Evolutionary conservation across 2,797 vertebrate genomes (phyloP), one percentile per base, ranked within the genome.

Genomic region (Myripristis jacobus): DNA sequence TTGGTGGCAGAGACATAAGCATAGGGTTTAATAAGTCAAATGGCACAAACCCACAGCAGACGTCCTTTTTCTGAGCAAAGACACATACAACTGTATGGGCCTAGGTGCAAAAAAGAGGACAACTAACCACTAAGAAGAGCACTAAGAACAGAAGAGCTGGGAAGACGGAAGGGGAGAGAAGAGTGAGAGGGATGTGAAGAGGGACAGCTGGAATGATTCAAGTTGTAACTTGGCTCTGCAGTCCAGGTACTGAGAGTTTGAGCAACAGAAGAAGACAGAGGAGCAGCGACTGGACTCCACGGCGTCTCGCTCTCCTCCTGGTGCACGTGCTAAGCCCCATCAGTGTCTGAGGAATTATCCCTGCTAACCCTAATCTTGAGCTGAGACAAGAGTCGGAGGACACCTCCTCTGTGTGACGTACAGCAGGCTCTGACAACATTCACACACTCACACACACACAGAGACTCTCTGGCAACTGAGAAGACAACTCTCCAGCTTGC

Each of bases 311-410:
- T 58, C 38, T 63, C n/a, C 21, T 19, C 41, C 16, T 24, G 0
- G n/a, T 80, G 47, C 48, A 36, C 36, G 6, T 53, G 61, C 77
- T 56, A 48, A 68, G 24, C 6, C 9, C 64, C 67, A 70, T 64
- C 74, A 48, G 55, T 6, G 58, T 52, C 57, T 74, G 58, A 83
- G 77, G 73, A 80, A 36, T 87, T 59, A 80, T 38, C 65, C 56
- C 22, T 70, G 48, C 64, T 48, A 51, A 63, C 38, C 46, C 55
- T 84, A 81, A 84, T 85, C 75, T 75, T 12, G n/a, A 63, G 79
- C 77, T 58, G n/a, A 31, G 46, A 36, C 60, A 50, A 50, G 64
- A 2, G 7, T 41, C 53, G 44, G 38, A 63, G 55, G 27, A 44
- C 70, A 46, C 18, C 68, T 77, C 69, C 79, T 70, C 65, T 6